Conservation (phyloP, 1,140 invertebrate species). For the Cyphomyrmex costatus region DNA sequence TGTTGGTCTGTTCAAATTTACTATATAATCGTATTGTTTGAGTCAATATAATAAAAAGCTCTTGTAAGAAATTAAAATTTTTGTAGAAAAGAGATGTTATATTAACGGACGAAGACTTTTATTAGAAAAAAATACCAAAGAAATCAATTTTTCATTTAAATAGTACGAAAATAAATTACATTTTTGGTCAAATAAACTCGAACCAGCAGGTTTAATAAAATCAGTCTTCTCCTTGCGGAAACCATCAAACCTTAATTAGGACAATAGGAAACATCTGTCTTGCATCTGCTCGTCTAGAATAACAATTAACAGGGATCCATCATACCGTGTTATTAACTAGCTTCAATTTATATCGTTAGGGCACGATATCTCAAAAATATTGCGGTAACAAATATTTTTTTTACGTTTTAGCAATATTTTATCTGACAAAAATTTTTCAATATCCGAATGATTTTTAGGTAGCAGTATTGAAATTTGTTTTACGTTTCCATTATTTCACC, state of each 20-base stretch:
- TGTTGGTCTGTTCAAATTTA: no score
- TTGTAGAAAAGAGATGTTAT: no score
- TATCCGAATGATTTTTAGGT: background rate
- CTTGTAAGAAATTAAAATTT: no score
- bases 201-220: background rate
- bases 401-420: background rate
- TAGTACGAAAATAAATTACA: no score
- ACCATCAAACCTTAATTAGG: conserved; percentile 23
- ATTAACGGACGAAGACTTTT: no score
- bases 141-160: no score
- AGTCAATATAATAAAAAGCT: no score
- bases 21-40: no score
- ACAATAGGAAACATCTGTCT: conserved; percentile 27
- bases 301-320: conserved; percentile 13
- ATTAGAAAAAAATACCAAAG: no score
- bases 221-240: background rate
- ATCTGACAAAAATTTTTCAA: background rate
- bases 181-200: no score
- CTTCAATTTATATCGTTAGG: background rate
- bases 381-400: background rate
- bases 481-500: background rate
- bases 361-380: background rate
- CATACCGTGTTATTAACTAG: conserved; percentile 5
- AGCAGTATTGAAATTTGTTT: background rate
- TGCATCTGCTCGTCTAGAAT: conserved; percentile 27